Base-by-base conservation (phyloP, 2,797 vertebrate species). In the Coracias cyanogaster region DNA sequence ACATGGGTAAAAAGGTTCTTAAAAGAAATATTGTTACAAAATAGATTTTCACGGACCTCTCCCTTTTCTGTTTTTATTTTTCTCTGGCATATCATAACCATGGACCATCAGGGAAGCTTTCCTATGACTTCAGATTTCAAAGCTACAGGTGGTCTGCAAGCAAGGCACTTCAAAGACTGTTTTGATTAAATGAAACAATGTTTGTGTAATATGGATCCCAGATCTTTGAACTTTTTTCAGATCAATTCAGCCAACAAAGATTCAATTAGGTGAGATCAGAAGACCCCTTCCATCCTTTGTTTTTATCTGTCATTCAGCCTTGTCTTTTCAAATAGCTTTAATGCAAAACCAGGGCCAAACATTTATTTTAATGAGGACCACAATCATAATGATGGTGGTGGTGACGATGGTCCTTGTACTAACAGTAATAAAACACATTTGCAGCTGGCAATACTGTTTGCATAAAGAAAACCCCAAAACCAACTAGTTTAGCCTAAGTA, bases 211-310 rank as follows among this genome's bases (percentile, higher is more conserved):
- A 97, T 65, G 86, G 96, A 97, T 95, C 94, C 81, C 35, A 91
- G 94, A 98, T 98, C 98, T 99, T 99, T 99, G 99, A 99, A 99
- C 98, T 97, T 96, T 97, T 96, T 39, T 97, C 97, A 93, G 94
- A 98, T 98, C 96, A 94, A 98, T 98, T 98, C 98, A 96, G 89
- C 96, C 96, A 97, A 98, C 98, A 98, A 98, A 99, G 98, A 98
- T 98, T 99, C 98, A 99, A 99, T 99, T 98, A 99, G 94, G 87
- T 94, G 93, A 98, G 98, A 98, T 98, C 98, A 98, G 98, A 98
- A 97, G 98, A 96, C 82, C 84, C 12, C 71, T 82, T 86, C 92
- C 92, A 92, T 70, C 43, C 89, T 86, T 94, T 88, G 67, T 97
- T 98, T 97, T 96, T 96, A 92, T 97, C 95, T 96, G 94, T 96